Base-by-base conservation (phyloP, 2,797 vertebrate genomes). In the Mergus octosetaceus region DNA sequence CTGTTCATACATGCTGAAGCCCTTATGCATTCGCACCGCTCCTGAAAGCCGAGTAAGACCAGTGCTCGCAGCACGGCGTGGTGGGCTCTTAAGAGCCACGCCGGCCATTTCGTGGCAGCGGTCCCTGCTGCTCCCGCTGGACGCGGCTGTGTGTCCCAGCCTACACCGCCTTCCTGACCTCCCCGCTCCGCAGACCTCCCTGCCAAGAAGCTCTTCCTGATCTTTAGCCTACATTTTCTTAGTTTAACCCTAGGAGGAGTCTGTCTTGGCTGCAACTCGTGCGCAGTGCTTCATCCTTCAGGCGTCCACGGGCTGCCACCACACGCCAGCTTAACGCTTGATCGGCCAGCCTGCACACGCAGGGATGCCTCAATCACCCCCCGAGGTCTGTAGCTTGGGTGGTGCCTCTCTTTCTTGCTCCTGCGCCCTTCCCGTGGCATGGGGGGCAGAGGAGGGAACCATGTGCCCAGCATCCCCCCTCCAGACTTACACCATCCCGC, bases 401-500 rank as follows among this genome's bases (percentile, higher is more conserved):
- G 39, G 10, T 56, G 79, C 41, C 18, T 3, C 53, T 0, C 0
- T 64, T 60, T 56, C 61, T 70, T 51, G 51, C 49, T 89, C 58
- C 61, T 36, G 11, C 2, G 14, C 13, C 58, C 11, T 30, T 53
- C 51, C 43, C 4, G 3, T 27, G 65, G 32, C 36, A 38, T 13
- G 13, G 71, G 11, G 20, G 4, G 2, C 0, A 0, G 41, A 65
- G 72, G 57, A 60, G 54, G n/a, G 30, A 87, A 36, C 30, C 13
- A 3, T 27, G 39, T 21, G 43, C 54, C 15, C 1, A 0, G 16
- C 18, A n/a, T 36, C 43, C 11, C 25, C 54, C 2, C 11, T 20
- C 8, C 0, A 10, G 22, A 30, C 1, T 2, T 21, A 12, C 10
- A 2, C 28, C 0, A 1, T 22, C 25, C 25, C 2, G 5, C 34